Base-by-base conservation (phyloP, 2,888 invertebrate genomes). In the Didymodactylos carnosus region DNA sequence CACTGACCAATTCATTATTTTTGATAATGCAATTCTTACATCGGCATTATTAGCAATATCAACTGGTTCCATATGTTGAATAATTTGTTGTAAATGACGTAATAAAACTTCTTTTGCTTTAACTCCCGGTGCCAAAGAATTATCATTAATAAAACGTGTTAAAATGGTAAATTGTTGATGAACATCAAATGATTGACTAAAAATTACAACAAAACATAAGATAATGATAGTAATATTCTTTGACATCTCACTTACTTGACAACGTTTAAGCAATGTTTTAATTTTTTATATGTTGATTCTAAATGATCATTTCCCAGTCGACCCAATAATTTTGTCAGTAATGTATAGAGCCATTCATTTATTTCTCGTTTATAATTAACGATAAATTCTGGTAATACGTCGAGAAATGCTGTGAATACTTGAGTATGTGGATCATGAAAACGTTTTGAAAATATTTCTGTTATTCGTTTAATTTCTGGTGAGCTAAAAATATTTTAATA, bases 381-480 rank as follows among this genome's bases (percentile, higher is more conserved):
- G 73, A 97, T 88, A 79, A 95, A 86, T 81, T 94, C 94, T 79
- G 91, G 90, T 51, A 97, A 88, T 0, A 93, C 91, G 82, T 97
- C 97, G 81, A 95, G 85, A 83, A 94, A 92, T 76, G 94, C 85
- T 70, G 91, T 90, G 85, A 95, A 91, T 78, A 94, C 93, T 86
- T 85, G 75, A 16, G 75, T 76, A 85, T 95, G 92, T 4, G 93
- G 91, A 84, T 97, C 95, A 87, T 93, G 92, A 83, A 97, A 94
- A 91, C 95, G 92, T 85, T 92, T 90, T 76, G 92, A 90, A 80
- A 94, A 91, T 76, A 92, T 89, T 79, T 95, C 94, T 0, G 92
- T 91, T n/a, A 94, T 88, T 77, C 90, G 88, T 76, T 89, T 88
- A 75, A 92, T 85, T 80, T 92, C 91, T 75, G 80, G 77, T n/a